Conservation (phyloP, 2,797 vertebrate genomes). For the Diceros bicornis region DNA sequence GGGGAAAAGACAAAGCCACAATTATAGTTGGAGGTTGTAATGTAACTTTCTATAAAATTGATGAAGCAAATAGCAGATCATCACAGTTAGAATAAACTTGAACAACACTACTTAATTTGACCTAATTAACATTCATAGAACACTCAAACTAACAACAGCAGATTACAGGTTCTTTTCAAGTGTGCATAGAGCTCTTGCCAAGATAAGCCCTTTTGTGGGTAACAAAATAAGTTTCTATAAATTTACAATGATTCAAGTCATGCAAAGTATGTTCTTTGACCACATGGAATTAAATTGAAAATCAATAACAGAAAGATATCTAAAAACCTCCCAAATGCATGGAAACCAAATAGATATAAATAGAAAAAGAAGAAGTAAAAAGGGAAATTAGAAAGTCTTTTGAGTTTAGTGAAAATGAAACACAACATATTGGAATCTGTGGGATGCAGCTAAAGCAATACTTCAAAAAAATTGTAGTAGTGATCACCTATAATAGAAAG, state of each 20-base stretch:
- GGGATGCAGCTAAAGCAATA: not conserved
- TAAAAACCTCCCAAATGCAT: not conserved
- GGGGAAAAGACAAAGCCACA: not conserved
- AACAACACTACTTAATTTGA: not conserved
- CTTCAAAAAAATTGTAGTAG: not conserved
- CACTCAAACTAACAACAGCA: not conserved
- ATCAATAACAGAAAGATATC: not conserved
- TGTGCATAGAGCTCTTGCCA: not conserved
- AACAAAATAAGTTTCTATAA: not conserved
- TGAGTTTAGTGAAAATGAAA: slow-evolving; percentile 14
- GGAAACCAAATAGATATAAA: not conserved
- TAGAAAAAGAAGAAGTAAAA: not conserved
- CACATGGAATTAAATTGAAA: not conserved
- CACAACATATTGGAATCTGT: not conserved
- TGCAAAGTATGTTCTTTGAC: not conserved
- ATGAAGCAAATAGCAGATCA: not conserved
- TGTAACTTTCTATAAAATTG: not conserved
- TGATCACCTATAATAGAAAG: not conserved
- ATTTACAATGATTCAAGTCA: not conserved
- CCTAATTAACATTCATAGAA: not conserved
- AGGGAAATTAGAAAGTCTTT: not conserved
- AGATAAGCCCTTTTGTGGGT: not conserved
- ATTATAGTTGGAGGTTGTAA: not conserved
- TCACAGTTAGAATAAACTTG: not conserved
- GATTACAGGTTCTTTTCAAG: not conserved